A percentile compares a stretch with the other conserved stretches of the same genome.
These are phyloP conservation scores for Leptodirus hochenwartii DNA, from an alignment of 2,888 invertebrate species.

Conservation along the genomic window DNA sequence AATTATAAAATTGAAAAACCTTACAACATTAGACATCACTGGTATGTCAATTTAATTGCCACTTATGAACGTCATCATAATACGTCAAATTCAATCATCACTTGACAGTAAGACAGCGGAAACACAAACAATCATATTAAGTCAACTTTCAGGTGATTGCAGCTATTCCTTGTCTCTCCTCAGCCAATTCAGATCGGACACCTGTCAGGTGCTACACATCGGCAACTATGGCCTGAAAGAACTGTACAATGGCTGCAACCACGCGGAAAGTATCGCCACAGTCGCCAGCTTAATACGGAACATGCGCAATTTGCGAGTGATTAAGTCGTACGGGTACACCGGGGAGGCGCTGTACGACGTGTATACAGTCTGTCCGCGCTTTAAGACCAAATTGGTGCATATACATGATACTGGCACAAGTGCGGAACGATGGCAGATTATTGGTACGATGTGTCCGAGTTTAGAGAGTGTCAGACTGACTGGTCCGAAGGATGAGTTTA, in stretches of 20 bases:
- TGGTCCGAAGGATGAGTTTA: constrained; percentile 36
- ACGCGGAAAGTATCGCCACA: constrained; percentile 26
- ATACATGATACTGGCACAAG: constrained; percentile 47
- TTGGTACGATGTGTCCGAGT: constrained; percentile 39
- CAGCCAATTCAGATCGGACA: constrained; percentile 34
- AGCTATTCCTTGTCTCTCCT: constrained; percentile 47
- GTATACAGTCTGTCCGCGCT: constrained; percentile 33
- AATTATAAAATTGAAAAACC: no score
- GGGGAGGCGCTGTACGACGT: constrained; percentile 41
- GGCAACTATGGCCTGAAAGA: constrained; percentile 52
- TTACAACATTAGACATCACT: no score
- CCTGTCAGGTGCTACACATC: constrained; percentile 42
- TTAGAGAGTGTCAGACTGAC: constrained; percentile 47
- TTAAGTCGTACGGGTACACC: constrained; percentile 49
- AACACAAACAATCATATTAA: no score
- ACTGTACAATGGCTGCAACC: constrained; percentile 31
- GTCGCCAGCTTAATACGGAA: constrained; percentile 41
- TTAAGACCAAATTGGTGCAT: constrained; percentile 45
- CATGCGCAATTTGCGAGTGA: constrained; percentile 42
- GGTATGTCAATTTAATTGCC: no score
- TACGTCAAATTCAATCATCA: no score
- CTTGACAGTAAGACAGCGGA: no score
- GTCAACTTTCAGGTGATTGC: constrained; percentile 52
- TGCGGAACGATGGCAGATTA: constrained; percentile 36
- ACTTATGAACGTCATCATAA: no score